These are phyloP conservation scores for Erannis defoliaria DNA, from an alignment of 2,888 invertebrate species.

Conservation along the genomic window DNA sequence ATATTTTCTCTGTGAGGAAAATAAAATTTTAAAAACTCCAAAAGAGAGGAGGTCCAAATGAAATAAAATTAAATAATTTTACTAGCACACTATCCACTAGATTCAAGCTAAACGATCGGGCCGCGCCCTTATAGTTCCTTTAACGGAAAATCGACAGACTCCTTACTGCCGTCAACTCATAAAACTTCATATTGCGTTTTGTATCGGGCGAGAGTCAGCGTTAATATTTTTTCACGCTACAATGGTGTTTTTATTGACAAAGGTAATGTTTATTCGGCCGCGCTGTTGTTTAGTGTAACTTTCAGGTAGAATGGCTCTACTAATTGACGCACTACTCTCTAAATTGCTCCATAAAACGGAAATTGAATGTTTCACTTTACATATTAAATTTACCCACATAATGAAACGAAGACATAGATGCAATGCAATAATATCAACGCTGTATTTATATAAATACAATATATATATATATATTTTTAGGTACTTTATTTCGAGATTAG, in stretches of 20 bases:
- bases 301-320: constrained; percentile 13
- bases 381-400: not conserved
- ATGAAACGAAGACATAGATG: not conserved
- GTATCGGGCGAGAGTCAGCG: constrained; percentile 21
- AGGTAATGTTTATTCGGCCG: constrained; percentile 53
- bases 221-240: constrained; percentile 48
- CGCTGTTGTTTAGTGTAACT: constrained; percentile 44
- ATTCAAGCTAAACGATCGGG: no score
- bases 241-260: constrained; percentile 51
- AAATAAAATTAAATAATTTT: no score
- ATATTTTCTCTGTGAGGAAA: no score
- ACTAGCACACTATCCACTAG: no score
- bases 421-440: not conserved
- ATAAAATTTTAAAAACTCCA: no score
- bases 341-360: not conserved
- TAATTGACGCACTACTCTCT: constrained; percentile 16
- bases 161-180: constrained; percentile 9
- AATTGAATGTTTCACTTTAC: not conserved
- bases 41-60: no score
- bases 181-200: constrained; percentile 11
- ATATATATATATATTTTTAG: no score
- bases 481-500: no score
- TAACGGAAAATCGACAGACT: not conserved
- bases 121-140: no score
- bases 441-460: no score